Evolutionary conservation across 2,797 vertebrate species (phyloP), one percentile per base, ranked within the genome.

Genomic region (Enteromius afrohamiltoni): DNA sequence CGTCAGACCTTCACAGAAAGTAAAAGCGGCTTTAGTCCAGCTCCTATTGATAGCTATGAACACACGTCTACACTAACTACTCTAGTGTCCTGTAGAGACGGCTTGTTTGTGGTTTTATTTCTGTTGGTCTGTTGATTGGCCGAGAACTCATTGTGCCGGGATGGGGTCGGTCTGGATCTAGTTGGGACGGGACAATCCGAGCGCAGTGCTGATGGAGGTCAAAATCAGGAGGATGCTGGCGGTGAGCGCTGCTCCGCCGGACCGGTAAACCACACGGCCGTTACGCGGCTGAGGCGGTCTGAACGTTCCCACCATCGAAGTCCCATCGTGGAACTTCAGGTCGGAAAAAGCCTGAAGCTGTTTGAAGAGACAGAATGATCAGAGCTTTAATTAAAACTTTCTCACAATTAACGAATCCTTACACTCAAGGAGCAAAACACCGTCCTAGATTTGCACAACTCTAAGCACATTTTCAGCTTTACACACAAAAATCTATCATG

Each of bases 321-420:
- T 85, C 0, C 90, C 90, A 2, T 87, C 90, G 0, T 64, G 19
- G 88, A 91, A 96, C 73, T 94, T 87, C 29, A 93, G 87, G 13
- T 83, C 16, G 0, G 94, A 95, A 88, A 97, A 97, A 0, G n/a
- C 86, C 1, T 19, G 21, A n/a, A 97, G 90, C 96, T 97, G 91
- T 1, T 21, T 42, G 77, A 60, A 55, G 31, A 83, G 31, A 83
- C n/a, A 82, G 11, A 84, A 55, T 78, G 1, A 62, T 42, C 7
- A 4, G 19, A 37, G 11, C 74, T 21, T 60, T 19, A 49, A 29
- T 29, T 29, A 29, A 29, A 29, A 29, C 29, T 29, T 29, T 29
- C 29, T 29, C 29, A 29, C 29, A 29, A 29, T 29, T 29, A 29
- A 29, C 29, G 2, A 29, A 29, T 29, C 29, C 29, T 29, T 29